A percentile compares a stretch with the other conserved stretches of the same genome.
Conservation (phyloP, 2,113 vertebrate genomes). For the Origma solitaria region DNA sequence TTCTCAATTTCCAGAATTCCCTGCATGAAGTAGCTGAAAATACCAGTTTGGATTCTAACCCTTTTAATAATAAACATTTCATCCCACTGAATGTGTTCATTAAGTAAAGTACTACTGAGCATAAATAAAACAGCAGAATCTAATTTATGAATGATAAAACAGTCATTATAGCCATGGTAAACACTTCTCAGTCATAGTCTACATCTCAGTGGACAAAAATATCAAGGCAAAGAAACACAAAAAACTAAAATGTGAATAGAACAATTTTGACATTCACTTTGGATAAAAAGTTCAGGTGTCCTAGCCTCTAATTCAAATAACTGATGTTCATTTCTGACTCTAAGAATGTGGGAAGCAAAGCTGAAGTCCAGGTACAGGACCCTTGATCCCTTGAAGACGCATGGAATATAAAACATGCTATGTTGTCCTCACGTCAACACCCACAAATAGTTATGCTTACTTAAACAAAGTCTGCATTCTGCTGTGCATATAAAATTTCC, state of each 20-base stretch:
- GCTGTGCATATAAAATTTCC: background rate
- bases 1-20: background rate
- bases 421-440: background rate
- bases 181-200: background rate
- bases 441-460: background rate
- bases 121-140: background rate
- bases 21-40: background rate
- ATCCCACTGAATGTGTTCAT: background rate
- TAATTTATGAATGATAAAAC: constrained; percentile 23
- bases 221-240: background rate
- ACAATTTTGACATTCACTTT: background rate
- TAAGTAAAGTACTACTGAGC: background rate
- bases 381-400: background rate
- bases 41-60: background rate
- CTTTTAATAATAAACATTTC: constrained; percentile 7
- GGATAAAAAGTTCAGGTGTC: background rate
- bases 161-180: background rate
- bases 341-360: background rate
- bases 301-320: background rate
- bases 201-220: background rate
- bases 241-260: background rate
- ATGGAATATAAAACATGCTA: background rate
- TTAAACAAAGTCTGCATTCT: background rate
- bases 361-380: background rate
- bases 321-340: background rate